Percentiles rank a stretch among this genome's conserved stretches.
phyloP scores from a whole-genome alignment of 2,797 vertebrate genomes.

The Delichon dasypus region DNA sequence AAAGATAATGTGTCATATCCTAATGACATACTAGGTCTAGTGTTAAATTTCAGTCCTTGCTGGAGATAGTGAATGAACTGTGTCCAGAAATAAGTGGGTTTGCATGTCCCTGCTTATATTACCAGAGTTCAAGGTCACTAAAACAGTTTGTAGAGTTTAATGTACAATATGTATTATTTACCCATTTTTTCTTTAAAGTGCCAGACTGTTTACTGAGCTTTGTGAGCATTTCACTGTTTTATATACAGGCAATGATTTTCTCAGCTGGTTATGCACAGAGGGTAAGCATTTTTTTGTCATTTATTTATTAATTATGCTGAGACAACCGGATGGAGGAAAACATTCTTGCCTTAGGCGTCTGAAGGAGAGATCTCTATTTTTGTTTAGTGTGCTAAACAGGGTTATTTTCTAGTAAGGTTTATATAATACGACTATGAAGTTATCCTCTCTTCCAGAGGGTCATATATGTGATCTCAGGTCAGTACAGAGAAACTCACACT shows the following conservation, averaged over 20 bases:
- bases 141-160: background rate
- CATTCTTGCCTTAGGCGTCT: background rate
- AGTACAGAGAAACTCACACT: background rate
- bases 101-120: background rate
- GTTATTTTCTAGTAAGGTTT: background rate
- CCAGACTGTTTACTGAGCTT: background rate
- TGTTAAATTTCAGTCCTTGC: conserved; percentile 21
- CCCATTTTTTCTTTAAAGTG: background rate
- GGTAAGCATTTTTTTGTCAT: background rate
- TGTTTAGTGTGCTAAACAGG: background rate
- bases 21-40: background rate
- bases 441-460: background rate
- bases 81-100: background rate
- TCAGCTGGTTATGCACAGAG: background rate
- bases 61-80: conserved; percentile 3
- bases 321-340: background rate
- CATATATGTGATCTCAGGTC: background rate
- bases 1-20: conserved; percentile 4
- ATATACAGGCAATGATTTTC: background rate
- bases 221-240: background rate
- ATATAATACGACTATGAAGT: background rate
- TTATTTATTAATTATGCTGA: background rate
- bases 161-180: background rate
- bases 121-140: background rate
- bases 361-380: background rate